A percentile compares a stretch with the other conserved stretches of the same genome.
These are phyloP conservation scores for Borostomias antarcticus DNA, from an alignment of 2,797 vertebrate species.

Conservation along the genomic window DNA sequence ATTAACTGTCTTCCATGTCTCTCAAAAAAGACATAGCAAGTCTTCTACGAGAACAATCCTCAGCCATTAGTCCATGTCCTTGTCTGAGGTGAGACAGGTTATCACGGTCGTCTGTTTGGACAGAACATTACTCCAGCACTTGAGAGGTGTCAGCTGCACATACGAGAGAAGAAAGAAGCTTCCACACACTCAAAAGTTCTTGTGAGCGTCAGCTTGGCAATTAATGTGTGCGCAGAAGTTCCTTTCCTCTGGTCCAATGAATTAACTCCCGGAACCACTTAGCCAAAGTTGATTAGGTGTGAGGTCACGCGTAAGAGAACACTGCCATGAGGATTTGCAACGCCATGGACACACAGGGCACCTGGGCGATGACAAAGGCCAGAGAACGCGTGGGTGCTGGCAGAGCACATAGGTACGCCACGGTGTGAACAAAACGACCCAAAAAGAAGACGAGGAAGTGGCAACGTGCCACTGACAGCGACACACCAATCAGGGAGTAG, in stretches of 20 bases:
- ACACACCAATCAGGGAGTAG: slow-evolving; percentile 86
- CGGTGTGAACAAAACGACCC: slow-evolving; percentile 83
- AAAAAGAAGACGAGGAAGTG: slow-evolving; percentile 89
- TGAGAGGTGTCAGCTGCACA: neutral
- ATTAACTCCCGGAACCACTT: neutral
- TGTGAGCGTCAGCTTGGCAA: no score
- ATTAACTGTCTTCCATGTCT: neutral
- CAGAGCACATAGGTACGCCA: slow-evolving; percentile 84
- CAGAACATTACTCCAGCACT: neutral
- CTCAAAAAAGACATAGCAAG: neutral
- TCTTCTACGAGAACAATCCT: neutral
- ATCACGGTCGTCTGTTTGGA: neutral
- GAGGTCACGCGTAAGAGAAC: slow-evolving; percentile 60
- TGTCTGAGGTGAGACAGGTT: no score
- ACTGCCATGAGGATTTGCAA: slow-evolving; percentile 84
- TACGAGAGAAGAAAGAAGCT: no score
- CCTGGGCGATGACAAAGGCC: slow-evolving; percentile 85
- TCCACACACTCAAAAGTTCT: no score
- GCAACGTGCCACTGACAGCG: slow-evolving; percentile 74
- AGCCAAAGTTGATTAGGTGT: neutral
- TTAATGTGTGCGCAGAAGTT: neutral
- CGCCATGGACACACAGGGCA: slow-evolving; percentile 92
- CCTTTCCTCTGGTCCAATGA: neutral
- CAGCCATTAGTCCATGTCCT: neutral
- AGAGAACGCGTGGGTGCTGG: slow-evolving; percentile 85